Evolutionary conservation across 2,888 invertebrate genomes (phyloP), one percentile per base, ranked within the genome.

Genomic region (Cataglyphis altisquamis): DNA sequence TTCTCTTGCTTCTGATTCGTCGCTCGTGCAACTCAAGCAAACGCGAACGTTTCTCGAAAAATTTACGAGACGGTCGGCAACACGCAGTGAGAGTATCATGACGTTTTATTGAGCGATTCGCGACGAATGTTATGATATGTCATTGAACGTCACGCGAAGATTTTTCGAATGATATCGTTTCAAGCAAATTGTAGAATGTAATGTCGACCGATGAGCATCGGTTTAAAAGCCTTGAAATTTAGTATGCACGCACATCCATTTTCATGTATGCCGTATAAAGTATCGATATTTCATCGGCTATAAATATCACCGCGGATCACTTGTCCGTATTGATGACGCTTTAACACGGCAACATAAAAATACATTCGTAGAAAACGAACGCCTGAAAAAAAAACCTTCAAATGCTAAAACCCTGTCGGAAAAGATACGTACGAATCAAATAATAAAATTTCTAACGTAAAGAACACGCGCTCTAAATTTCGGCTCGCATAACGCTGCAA

Each of bases 211-310:
- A 60, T 70, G 25, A 78, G 67, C 15, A 77, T 68, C 60, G 45
- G 15, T 41, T 78, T 60, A 36, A 60, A 70, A 32, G 45, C 70
- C 45, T 70, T 70, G 78, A 78, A 68, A 78, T 70, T 70, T 60
- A 45, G 25, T 36, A 55, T 72, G 25, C 67, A 29, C 52, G 67
- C 41, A 57, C 60, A 36, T 70, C 18, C 36, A 78, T 78, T 60
- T 48, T 80, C 72, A 48, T 48, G 62, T 48, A 18, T 60, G 48
- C 15, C 36, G 12, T 60, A 72, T n/a, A 45, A 70, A 80, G 60
- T 60, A n/a, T 72, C 78, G 12, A 80, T 70, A 80, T 72, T 80
- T 80, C 60, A 72, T 25, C 48, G 78, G 32, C 60, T 72, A 80
- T 80, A 80, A 80, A 80, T 80, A 70, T 62, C 41, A 18, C 57